These are phyloP conservation scores for Polymixis flavicincta DNA, from an alignment of 2,888 invertebrate species.

Conservation along the genomic window DNA sequence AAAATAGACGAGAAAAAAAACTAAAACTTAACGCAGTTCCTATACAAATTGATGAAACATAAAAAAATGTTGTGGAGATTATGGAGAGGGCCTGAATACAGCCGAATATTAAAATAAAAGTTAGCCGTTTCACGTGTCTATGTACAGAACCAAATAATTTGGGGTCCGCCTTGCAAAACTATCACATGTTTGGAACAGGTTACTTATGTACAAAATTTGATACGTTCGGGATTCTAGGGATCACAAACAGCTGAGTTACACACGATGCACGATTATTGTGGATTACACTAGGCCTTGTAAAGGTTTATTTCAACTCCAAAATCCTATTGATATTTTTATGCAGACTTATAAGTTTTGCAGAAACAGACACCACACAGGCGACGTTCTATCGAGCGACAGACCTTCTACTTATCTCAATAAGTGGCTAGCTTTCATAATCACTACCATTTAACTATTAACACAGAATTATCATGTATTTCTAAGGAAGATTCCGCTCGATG, in stretches of 20 bases:
- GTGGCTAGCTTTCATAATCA: conserved; percentile 59
- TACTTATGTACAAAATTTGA: conserved; percentile 49
- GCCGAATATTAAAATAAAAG: conserved; percentile 62
- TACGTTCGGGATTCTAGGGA: conserved; percentile 53
- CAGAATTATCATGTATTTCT: conserved; percentile 57
- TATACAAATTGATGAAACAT: conserved; percentile 85
- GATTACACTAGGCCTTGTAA: conserved; percentile 62
- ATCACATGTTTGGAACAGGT: conserved; percentile 25
- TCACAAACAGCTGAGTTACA: conserved; percentile 36
- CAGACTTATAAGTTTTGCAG: conserved; percentile 68
- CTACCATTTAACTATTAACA: conserved; percentile 61
- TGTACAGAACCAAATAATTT: conserved; percentile 60
- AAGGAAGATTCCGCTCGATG: conserved; percentile 63
- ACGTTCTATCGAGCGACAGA: conserved; percentile 59
- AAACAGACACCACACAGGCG: conserved; percentile 62
- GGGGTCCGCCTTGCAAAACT: conserved; percentile 66
- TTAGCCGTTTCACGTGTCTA: conserved; percentile 65
- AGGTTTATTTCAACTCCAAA: conserved; percentile 59
- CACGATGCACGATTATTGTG: conserved; percentile 39
- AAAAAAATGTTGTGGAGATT: conserved; percentile 76
- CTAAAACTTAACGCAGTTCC: conserved; percentile 84
- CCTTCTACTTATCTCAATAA: conserved; percentile 45
- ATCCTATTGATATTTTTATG: conserved; percentile 66
- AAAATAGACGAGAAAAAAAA: conserved; percentile 76
- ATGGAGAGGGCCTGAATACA: conserved; percentile 77